Evolutionary conservation across 1,140 invertebrate genomes (phyloP), one percentile per base, ranked within the genome.

Genomic region (Coptotermes formosanus): DNA sequence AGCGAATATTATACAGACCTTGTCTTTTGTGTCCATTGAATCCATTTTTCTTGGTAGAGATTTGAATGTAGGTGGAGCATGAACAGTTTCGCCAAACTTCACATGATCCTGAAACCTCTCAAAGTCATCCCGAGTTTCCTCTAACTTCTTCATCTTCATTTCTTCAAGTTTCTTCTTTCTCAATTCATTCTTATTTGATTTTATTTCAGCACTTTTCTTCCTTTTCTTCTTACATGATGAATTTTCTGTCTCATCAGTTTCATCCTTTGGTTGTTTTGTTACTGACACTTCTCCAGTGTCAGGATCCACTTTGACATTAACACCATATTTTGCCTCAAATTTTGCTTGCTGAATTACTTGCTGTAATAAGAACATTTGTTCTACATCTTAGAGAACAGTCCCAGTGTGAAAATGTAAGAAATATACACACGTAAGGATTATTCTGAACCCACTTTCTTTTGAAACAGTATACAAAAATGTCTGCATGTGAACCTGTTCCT

Each of bases 71-170:
- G 95, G 95, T 25, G 95, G 95, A 86, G 91, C 93, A 89, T 95
- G 93, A n/a, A 90, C 92, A 84, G 94, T 90, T 89, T 95, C 95
- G 4, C 94, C 94, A 91, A 96, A 96, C 88, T 92, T 88, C 69
- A 95, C 90, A 86, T 92, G 90, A 88, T 95, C 95, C 82, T 90
- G 89, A n/a, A 90, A 88, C 21, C 85, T 88, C 38, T 90, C 86
- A 84, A 90, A 92, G 30, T 91, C 91, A 75, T 92, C 89, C 45
- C 89, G 44, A 86, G 90, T 87, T 87, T 89, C 75, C 83, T 75
- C 30, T 55, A 85, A 45, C 81, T 48, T 87, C 86, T 82, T 59
- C 85, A 86, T 87, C 87, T 87, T 87, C 48, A 30, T 87, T 87
- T 85, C 59, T 85, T 87, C 86, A 87, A 87, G 86, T 92, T 64